Evolutionary conservation across 1,140 invertebrate genomes (phyloP), one percentile per base, ranked within the genome.

Genomic region (Ceratina japonica): DNA sequence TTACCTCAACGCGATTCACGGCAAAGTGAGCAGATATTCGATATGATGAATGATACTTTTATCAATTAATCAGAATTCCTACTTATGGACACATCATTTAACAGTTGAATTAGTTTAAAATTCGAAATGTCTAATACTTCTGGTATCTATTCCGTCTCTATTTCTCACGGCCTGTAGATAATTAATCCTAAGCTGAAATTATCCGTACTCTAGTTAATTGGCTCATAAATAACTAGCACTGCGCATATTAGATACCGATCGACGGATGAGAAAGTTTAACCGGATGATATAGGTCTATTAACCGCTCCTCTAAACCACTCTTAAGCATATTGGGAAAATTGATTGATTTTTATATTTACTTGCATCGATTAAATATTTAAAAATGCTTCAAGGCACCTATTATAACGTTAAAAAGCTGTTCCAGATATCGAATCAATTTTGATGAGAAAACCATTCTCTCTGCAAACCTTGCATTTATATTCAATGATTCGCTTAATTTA

Each of bases 201-300:
- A 44, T 44, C 77, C 54, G 68, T 77, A 70, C 52, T 61, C 51
- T 62, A 70, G 79, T 56, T 77, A 61, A 79, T 16, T 49, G 79
- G 18, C 49, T 63, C 62, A 31, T 56, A 56, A 64, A 54, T 52
- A 18, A 37, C 1, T 52, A 18, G 52, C 13, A 37, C 10, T 44
- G 37, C 37, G 27, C 7, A 4, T 3, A 59, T 49, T n/a, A 27
- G 52, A 44, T 65, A 54, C 54, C 10, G 80, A 70, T 20, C 72
- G 13, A 15, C 22, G 49, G 74, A 62, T 72, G 81, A 70, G 71
- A 61, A 78, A 69, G 59, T 69, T 59, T 31, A 51, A 13, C 27
- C 68, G 62, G 20, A 37, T 20, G 63, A 68, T 58, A 78, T 80
- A 64, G 78, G 54, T 74, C 65, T 73, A 61, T 85, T 85, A 83